Evolutionary conservation across 2,888 invertebrate species (phyloP), one percentile per base, ranked within the genome.

Genomic region (Dryobota labecula): DNA sequence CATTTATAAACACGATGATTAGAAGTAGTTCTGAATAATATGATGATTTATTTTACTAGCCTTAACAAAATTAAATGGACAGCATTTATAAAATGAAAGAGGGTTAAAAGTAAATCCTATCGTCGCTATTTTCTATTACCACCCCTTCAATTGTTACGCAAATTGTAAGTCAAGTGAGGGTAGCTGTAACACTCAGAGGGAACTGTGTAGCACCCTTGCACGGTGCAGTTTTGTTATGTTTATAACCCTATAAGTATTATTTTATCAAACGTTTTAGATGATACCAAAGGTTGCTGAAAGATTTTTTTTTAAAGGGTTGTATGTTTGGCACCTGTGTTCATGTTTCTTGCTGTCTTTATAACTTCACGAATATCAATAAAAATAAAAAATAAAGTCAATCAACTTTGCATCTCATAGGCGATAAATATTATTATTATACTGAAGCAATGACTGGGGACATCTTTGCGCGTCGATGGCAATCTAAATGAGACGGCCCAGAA

Each of bases 101-200:
- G 76, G 67, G 49, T 38, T 57, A 15, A 51, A 61, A 71, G 78
- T 41, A 66, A 78, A 73, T 78, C 54, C 30, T 58, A 63, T 60
- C 62, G 62, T 36, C 62, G 47, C 56, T 68, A 68, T 66, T 83
- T 73, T 68, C 64, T 67, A 70, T 83, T 70, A 57, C 60, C 70
- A 75, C 63, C 73, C 78, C 70, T 58, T 80, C 83, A 70, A 76
- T 75, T 76, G 70, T 70, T 80, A 80, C 76, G 72, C 76, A 80
- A 76, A 82, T 70, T 78, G 78, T 82, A 49, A 70, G 82, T 80
- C 73, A 69, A 82, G 70, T 66, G 69, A 75, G 74, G 83, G 84
- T 80, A 67, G 73, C 56, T 69, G 58, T 68, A 56, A 53, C 57
- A 56, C 75, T 70, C 57, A 6, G 41, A 65, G 66, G 62, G 72